Percentiles rank a stretch among this genome's conserved stretches.
Evolutionary conservation across 1,140 invertebrate species (phyloP).

Genomic region (Phthorimaea operculella): DNA sequence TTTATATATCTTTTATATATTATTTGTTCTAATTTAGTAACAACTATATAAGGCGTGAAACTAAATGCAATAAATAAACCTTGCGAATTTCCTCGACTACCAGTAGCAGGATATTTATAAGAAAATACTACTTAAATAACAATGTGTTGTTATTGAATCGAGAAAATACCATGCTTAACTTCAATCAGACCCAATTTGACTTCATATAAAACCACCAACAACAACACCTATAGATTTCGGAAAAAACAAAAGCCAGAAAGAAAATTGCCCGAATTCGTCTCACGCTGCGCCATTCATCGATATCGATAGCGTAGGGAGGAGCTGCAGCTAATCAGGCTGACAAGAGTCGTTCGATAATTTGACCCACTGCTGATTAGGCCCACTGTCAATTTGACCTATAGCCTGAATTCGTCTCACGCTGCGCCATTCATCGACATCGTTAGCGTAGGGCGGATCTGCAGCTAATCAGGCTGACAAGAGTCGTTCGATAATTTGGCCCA

Average conservation of each 20-base stretch:
- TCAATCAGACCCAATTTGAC: background rate
- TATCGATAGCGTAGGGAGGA: slow-evolving; percentile 3
- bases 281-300: slow-evolving; percentile 17
- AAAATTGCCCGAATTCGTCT: slow-evolving; percentile 17
- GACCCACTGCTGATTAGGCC: too few species aligned
- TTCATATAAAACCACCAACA: background rate
- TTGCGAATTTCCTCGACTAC: too few species aligned
- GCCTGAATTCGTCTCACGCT: slow-evolving; percentile 13
- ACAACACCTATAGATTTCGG: slow-evolving; percentile 12
- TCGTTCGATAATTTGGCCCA: too few species aligned
- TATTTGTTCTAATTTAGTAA: too few species aligned
- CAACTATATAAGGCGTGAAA: too few species aligned
- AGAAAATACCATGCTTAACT: slow-evolving; percentile 10
- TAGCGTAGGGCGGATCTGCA: background rate
- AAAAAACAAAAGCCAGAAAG: slow-evolving; percentile 28
- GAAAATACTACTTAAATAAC: too few species aligned
- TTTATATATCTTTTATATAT: too few species aligned
- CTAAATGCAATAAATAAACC: too few species aligned
- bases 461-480: background rate
- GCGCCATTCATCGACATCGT: slow-evolving; percentile 13
- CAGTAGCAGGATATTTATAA: too few species aligned
- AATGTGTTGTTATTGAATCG: too few species aligned
- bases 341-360: too few species aligned
- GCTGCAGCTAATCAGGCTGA: background rate
- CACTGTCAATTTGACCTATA: too few species aligned